phyloP scores from a whole-genome alignment of 2,888 invertebrate species.

The Nysson spinosus region DNA sequence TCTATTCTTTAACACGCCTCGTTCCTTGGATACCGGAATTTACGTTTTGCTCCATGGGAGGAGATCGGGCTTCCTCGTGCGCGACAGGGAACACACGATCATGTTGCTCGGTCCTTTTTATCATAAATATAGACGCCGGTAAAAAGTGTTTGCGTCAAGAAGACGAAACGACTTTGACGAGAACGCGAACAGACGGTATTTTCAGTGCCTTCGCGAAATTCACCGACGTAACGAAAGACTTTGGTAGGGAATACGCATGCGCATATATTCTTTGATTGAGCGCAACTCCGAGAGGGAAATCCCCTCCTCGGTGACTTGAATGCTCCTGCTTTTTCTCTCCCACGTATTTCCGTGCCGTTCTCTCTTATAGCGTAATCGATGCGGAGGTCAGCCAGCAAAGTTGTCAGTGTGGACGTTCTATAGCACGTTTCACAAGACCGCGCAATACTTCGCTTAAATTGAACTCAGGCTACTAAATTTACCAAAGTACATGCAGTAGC shows the following conservation, averaged over 20 bases:
- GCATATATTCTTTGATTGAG: constrained; percentile 8
- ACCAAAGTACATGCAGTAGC: too few species aligned
- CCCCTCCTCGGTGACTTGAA: constrained; percentile 9
- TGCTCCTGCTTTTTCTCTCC: constrained; percentile 30
- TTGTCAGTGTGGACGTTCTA: constrained; percentile 11
- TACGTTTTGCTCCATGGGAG: too few species aligned
- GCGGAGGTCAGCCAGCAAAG: constrained; percentile 36
- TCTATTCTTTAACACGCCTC: too few species aligned
- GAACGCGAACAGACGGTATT: constrained; percentile 28
- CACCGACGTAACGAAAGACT: constrained; percentile 21
- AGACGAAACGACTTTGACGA: neutral
- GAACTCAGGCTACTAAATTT: constrained; percentile 12
- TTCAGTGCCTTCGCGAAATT: constrained; percentile 12
- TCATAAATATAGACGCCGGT: neutral
- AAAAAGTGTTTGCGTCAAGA: neutral
- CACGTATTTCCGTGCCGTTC: constrained; percentile 2
- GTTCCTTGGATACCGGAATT: too few species aligned
- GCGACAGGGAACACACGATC: neutral
- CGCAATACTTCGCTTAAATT: neutral
- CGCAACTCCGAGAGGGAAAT: constrained; percentile 17
- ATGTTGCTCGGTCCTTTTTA: too few species aligned
- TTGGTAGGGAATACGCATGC: constrained; percentile 41
- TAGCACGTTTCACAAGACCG: constrained; percentile 27
- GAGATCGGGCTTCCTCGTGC: too few species aligned
- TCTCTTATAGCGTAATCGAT: constrained; percentile 49